phyloP scores from a whole-genome alignment of 1,140 invertebrate genomes.

The Trigoniulus corallinus region DNA sequence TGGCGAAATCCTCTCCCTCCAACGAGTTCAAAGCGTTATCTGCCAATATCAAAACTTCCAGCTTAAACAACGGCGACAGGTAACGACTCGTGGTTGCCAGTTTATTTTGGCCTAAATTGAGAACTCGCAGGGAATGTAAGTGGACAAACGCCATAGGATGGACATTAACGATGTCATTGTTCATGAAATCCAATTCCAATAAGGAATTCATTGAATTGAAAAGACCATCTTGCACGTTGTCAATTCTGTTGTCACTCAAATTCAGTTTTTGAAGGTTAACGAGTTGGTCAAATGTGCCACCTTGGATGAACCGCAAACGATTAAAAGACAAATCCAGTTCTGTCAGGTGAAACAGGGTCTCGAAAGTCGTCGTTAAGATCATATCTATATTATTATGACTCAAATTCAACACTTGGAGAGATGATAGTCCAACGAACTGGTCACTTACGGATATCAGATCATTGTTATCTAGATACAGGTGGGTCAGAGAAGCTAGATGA shows the following conservation, averaged over 20 bases:
- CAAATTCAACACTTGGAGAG: background rate
- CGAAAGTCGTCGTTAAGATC: background rate
- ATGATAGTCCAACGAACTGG: background rate
- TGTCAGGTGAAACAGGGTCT: background rate
- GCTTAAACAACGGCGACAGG: background rate
- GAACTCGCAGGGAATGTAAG: background rate
- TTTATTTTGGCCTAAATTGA: background rate
- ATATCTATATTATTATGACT: background rate
- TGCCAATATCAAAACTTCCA: background rate
- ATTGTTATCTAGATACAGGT: background rate
- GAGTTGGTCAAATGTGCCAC: background rate
- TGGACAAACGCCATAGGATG: background rate
- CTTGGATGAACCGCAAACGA: background rate
- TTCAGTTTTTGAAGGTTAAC: background rate
- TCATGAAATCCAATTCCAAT: background rate
- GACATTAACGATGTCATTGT: background rate
- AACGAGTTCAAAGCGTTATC: background rate
- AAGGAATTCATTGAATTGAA: background rate
- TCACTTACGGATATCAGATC: background rate
- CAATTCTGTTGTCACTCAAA: background rate
- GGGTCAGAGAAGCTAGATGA: background rate
- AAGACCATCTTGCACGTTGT: background rate
- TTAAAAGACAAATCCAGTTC: background rate
- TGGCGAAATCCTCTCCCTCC: background rate
- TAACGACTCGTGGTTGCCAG: background rate